phyloP scores from a whole-genome alignment of 2,888 invertebrate species.

The Chloroclystis v-ata region DNA sequence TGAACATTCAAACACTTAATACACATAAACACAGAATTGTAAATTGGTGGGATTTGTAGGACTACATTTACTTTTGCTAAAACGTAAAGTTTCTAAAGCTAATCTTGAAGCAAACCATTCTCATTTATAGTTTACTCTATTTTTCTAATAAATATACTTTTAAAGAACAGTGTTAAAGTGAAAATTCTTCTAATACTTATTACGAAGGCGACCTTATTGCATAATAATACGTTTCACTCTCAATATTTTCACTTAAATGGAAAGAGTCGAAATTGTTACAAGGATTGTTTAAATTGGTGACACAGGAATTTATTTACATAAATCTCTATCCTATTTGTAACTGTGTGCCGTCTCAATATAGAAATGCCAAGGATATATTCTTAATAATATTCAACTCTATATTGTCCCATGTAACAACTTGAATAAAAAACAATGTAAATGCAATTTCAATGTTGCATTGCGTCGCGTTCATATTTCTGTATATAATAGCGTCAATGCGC shows the following conservation, averaged over 20 bases:
- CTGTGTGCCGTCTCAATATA: constrained; percentile 6
- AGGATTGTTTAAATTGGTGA: neutral
- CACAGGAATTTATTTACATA: constrained; percentile 5
- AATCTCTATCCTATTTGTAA: neutral
- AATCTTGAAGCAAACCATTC: constrained; percentile 22
- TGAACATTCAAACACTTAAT: constrained; percentile 11
- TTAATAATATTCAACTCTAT: too few relatives aligned
- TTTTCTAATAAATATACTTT: constrained; percentile 15
- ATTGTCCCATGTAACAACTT: too few relatives aligned
- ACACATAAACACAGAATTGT: constrained; percentile 14
- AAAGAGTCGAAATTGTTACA: neutral
- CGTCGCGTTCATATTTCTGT: too few relatives aligned
- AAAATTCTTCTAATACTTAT: constrained; percentile 10
- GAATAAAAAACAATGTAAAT: too few relatives aligned
- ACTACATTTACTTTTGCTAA: constrained; percentile 24
- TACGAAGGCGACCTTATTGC: constrained; percentile 17
- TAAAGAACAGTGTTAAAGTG: constrained; percentile 17
- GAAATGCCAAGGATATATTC: neutral
- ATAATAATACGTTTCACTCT: constrained; percentile 8
- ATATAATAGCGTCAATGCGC: too few relatives aligned
- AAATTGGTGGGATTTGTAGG: constrained; percentile 23
- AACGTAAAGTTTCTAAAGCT: constrained; percentile 24
- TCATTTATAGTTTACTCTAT: constrained; percentile 14
- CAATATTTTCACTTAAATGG: constrained; percentile 4
- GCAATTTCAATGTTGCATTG: too few relatives aligned